phyloP scores from a whole-genome alignment of 2,113 vertebrate species.

The Neoarius graeffei region DNA sequence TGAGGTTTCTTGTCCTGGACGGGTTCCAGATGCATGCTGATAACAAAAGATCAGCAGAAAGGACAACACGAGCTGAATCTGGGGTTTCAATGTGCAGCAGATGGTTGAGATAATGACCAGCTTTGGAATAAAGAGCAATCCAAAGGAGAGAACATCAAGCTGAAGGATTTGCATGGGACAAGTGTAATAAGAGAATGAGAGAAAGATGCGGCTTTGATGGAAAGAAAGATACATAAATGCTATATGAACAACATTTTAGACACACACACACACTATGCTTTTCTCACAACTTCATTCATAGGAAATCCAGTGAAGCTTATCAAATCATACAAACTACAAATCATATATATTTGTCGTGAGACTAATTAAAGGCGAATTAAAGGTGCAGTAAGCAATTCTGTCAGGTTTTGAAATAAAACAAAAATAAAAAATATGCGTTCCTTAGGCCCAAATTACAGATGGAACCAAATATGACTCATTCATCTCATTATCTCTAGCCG shows the following conservation, averaged over 20 bases:
- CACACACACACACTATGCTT: not conserved
- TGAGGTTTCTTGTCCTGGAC: conserved; percentile 45
- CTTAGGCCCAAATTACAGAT: not conserved
- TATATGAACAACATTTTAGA: not conserved
- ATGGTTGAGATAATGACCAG: conserved; percentile 58
- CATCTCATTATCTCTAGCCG: too few species aligned
- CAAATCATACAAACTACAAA: not conserved
- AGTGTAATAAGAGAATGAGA: conserved; percentile 16
- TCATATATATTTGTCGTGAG: not conserved
- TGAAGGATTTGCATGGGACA: conserved; percentile 25
- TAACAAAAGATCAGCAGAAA: conserved; percentile 57
- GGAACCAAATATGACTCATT: not conserved
- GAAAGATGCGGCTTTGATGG: not conserved
- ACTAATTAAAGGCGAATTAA: not conserved
- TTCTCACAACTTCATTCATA: not conserved
- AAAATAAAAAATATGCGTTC: not conserved
- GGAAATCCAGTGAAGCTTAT: not conserved
- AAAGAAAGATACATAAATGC: not conserved
- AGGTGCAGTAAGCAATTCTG: not conserved
- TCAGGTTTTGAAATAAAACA: too few species aligned
- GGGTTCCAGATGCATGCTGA: conserved; percentile 41
- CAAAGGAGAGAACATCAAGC: conserved; percentile 5
- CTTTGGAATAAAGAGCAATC: conserved; percentile 44
- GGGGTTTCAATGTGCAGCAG: conserved; percentile 50
- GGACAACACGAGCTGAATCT: conserved; percentile 47